Base-by-base conservation (phyloP, 1,140 invertebrate genomes). In the Nymphalis io region DNA sequence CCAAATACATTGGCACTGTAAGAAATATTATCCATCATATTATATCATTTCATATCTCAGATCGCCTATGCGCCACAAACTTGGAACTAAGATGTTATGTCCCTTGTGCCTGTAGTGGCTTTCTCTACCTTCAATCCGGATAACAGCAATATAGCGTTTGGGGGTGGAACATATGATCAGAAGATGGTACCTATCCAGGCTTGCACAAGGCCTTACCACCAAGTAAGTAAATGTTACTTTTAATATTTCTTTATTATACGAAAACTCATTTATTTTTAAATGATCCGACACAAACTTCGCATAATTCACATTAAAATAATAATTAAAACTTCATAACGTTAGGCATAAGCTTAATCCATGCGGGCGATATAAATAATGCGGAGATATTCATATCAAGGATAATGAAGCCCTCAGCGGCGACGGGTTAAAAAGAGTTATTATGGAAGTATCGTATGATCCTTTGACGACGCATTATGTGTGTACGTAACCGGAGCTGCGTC, bases 401-500 rank as follows among this genome's bases (percentile, higher is more conserved):
- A 70, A 77, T 70, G 62, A 68, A 75, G 62, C 62, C 65, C 72
- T 65, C 69, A 71, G 23, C 53, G 60, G 44, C 53, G 58, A 72
- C 42, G 59, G 53, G 68, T 70, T 72, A 64, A 72, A 75, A 73
- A 65, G 44, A 53, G 33, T 40, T 69, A 65, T 74, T 76, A 73
- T 72, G 67, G 60, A 72, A 72, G 46, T 80, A 80, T 78, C 72
- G 59, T 68, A 76, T 80, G 74, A 67, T 68, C 68, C 74, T 74
- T 76, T 80, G 69, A 74, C 73, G 64, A 72, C 16, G 46, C 63
- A 70, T 63, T 76, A 78, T 66, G 65, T 68, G 59, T 73, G 61
- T 63, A 70, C 23, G 74, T 60, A 67, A 78, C 67, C 65, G 46
- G 75, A 75, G 65, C 46, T 55, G 39, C 48, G 46, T 72, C 73